Base-by-base conservation (phyloP, 2,888 invertebrate genomes). In the Trisateles emortualis region DNA sequence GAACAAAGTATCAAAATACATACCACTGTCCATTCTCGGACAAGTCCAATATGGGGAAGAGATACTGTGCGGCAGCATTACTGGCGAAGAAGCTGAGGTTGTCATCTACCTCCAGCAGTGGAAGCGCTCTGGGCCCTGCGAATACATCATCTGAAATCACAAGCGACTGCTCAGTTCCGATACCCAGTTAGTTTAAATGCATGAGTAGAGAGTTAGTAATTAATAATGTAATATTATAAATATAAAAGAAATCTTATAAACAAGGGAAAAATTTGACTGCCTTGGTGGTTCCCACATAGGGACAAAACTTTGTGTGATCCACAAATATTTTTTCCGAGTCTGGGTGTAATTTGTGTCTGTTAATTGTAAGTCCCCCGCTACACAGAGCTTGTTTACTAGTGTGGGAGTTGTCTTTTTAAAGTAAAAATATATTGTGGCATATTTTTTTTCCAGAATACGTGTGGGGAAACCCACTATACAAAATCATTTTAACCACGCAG, bases 31-130 rank as follows among this genome's bases (percentile, higher is more conserved):
- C 85, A 66, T 87, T 80, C 22, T 79, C 67, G 0, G 86, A 65
- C 86, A 88, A 36, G 53, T 91, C 90, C 52, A 86, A 17, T 0
- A 85, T 72, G 1, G 95, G 94, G 52, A 95, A 91, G 41, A 97
- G 82, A 78, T 95, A 95, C 77, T 94, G 94, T 11, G 95, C 90
- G 0, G 95, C 95, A 0, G 96, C 95, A 86, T 96, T 96, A 47
- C 95, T 93, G 36, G 96, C 95, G 86, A 97, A 97, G 74, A 97
- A 84, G 40, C 86, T 89, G 13, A 94, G 77, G 33, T 95, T 95
- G 44, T 94, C 93, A 52, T 95, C 93, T 32, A 96, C 84, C 72
- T 94, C 93, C 41, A 97, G 84, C 42, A 94, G 92, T 0, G 97
- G 97, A 61, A 97, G 90, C 55, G 94, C 93, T 45, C 93, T 89